Evolutionary conservation across 1,140 invertebrate genomes (phyloP).

Genomic region (Leguminivora glycinivorella): DNA sequence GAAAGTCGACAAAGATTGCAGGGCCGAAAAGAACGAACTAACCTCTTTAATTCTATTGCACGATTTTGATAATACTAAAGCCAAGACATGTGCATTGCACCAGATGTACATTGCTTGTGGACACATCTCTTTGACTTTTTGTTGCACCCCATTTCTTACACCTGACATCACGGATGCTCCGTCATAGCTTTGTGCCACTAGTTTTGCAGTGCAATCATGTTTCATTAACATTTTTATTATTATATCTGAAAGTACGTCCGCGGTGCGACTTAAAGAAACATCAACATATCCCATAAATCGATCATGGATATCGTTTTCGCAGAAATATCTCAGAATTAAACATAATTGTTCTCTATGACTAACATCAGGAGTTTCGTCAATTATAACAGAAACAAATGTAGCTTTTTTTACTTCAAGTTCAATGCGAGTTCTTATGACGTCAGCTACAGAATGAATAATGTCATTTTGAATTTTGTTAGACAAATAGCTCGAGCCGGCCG

Average conservation of each 20-base stretch:
- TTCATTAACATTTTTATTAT: constrained; percentile 28
- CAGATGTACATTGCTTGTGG: constrained; percentile 32
- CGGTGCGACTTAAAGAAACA: constrained; percentile 36
- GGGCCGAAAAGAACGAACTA: constrained; percentile 5
- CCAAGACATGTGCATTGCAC: constrained; percentile 32
- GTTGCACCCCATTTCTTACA: constrained; percentile 29
- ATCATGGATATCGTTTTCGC: constrained; percentile 34
- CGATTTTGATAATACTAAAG: constrained; percentile 33
- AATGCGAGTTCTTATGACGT: constrained; percentile 30
- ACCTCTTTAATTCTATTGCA: background rate
- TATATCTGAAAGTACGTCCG: constrained; percentile 21
- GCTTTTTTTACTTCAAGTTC: constrained; percentile 31
- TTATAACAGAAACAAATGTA: constrained; percentile 36
- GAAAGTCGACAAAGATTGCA: background rate
- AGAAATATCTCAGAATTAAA: constrained; percentile 35
- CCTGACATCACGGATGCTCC: constrained; percentile 31
- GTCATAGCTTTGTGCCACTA: constrained; percentile 38
- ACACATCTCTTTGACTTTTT: constrained; percentile 29
- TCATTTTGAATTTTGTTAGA: constrained; percentile 35
- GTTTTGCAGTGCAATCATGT: constrained; percentile 31
- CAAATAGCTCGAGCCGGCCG: constrained; percentile 1
- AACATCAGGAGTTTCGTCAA: constrained; percentile 40
- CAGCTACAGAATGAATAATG: constrained; percentile 30
- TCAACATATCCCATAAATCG: constrained; percentile 43
- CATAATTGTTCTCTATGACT: constrained; percentile 33